Base-by-base conservation (phyloP, 2,888 invertebrate species). In the Tipula lateralis region DNA sequence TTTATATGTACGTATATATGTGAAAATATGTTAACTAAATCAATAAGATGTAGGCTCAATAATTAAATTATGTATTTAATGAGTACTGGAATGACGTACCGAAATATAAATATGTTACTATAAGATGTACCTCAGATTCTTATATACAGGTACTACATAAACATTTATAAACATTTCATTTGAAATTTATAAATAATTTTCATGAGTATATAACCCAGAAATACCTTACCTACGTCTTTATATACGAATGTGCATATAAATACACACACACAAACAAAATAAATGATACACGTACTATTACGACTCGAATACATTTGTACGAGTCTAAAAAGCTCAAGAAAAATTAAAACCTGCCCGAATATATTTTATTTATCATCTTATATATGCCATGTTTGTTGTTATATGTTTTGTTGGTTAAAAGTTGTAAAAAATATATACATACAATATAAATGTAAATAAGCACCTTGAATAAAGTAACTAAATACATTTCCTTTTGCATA, bases 301-400 rank as follows among this genome's bases (percentile, higher is more conserved):
- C 44, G 44, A 44, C n/a, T 44, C 36, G 9, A 1, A 9, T 36
- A 16, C 12, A 5, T 50, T 6, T 7, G 4, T 16, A 50, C 44
- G 44, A 16, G 16, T 50, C 7, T 24, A 66, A 66, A 24, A 66
- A 66, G 66, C 66, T 66, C 24, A 66, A 66, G 66, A 24, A 66
- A 66, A 66, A 66, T 66, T 66, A 66, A 66, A 66, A 66, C 66
- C 66, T 24, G 24, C 66, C 66, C 9, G 13, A 66, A 66, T 9
- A 66, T 66, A 66, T 66, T 66, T 66, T 66, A 66, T 66, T 66
- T 66, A 66, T 66, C 66, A 24, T 66, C 24, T 66, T 66, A 66
- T 24, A 24, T 66, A n/a, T n/a, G n/a, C n/a, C 66, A 66, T 24
- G 66, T 66, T 66, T 66, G 66, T 66, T 66, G 66, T 66, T 66